A percentile compares a stretch with the other conserved stretches of the same genome.
These are phyloP conservation scores for Hemithea aestivaria DNA, from an alignment of 2,888 invertebrate genomes.

Conservation along the genomic window DNA sequence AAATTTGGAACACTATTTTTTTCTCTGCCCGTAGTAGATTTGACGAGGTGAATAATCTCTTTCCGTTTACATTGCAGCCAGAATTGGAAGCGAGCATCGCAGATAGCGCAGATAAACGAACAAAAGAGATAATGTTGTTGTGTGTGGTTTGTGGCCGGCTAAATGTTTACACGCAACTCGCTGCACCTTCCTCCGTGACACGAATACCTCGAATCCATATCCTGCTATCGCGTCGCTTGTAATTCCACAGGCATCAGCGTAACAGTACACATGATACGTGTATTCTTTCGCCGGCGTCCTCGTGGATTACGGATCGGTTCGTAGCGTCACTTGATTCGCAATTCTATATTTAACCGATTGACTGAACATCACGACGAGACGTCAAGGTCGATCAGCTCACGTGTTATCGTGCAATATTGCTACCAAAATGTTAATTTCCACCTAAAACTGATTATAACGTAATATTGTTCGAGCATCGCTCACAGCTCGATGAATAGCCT, in stretches of 20 bases:
- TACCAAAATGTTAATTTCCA: not conserved
- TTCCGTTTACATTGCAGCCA: slow-evolving; percentile 33
- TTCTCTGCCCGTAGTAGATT: slow-evolving; percentile 54
- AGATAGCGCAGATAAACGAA: slow-evolving; percentile 6
- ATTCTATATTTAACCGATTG: slow-evolving; percentile 22
- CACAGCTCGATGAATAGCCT: slow-evolving; percentile 17
- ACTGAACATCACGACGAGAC: slow-evolving; percentile 9
- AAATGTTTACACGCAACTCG: slow-evolving; percentile 36
- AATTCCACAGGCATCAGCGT: slow-evolving; percentile 51
- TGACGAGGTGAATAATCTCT: slow-evolving; percentile 75
- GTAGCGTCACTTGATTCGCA: slow-evolving; percentile 13
- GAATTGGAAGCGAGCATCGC: slow-evolving; percentile 8
- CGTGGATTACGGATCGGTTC: slow-evolving; percentile 29
- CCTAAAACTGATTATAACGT: slow-evolving; percentile 4
- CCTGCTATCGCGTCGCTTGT: slow-evolving; percentile 50
- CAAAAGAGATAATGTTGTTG: slow-evolving; percentile 6
- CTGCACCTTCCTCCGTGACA: slow-evolving; percentile 48
- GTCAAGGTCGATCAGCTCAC: slow-evolving; percentile 9
- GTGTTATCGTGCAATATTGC: not conserved
- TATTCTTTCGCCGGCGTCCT: slow-evolving; percentile 37
- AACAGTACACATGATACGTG: slow-evolving; percentile 57
- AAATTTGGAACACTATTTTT: slow-evolving; percentile 74
- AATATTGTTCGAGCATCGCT: slow-evolving; percentile 12
- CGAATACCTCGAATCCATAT: slow-evolving; percentile 52
- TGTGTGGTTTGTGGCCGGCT: slow-evolving; percentile 16